phyloP scores from a whole-genome alignment of 2,113 vertebrate species.

The Sminthopsis crassicaudata region DNA sequence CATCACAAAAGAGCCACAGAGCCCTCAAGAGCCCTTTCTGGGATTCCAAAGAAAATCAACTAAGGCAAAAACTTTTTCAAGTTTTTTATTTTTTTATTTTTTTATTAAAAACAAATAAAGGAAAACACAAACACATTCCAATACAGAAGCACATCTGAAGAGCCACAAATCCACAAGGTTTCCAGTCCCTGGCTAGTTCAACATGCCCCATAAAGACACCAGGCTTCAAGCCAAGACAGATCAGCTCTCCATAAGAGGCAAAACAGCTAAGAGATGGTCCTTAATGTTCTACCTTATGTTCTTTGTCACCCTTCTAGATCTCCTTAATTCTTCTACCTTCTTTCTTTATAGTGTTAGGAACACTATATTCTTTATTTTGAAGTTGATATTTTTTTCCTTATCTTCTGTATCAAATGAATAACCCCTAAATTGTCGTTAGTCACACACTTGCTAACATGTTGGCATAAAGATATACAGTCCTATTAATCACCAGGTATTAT shows the following conservation, averaged over 20 bases:
- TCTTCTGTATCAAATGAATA: constrained; percentile 45
- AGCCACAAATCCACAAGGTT: constrained; percentile 80
- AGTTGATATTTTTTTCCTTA: constrained; percentile 46
- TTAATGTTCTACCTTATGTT: constrained; percentile 44
- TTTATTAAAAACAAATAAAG: constrained; percentile 80
- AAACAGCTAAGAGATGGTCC: constrained; percentile 29
- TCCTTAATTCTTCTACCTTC: neutral
- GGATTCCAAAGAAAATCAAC: constrained; percentile 77
- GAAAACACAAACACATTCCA: constrained; percentile 80
- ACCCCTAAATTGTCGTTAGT: constrained; percentile 32
- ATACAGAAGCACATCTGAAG: constrained; percentile 78
- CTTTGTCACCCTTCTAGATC: constrained; percentile 38
- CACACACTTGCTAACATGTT: constrained; percentile 39
- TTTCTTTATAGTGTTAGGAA: constrained; percentile 18
- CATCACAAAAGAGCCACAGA: constrained; percentile 76
- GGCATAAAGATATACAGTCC: constrained; percentile 51
- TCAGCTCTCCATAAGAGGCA: constrained; percentile 55
- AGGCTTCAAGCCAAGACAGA: constrained; percentile 51
- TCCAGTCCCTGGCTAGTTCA: constrained; percentile 72
- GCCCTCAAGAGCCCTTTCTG: constrained; percentile 72
- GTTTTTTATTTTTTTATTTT: constrained; percentile 41
- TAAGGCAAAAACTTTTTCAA: constrained; percentile 73
- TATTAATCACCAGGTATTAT: constrained; percentile 52
- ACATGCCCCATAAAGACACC: constrained; percentile 60
- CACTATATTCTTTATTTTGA: constrained; percentile 45